Evolutionary conservation across 1,140 invertebrate species (phyloP), one percentile per base, ranked within the genome.

Genomic region (Aricia agestis): DNA sequence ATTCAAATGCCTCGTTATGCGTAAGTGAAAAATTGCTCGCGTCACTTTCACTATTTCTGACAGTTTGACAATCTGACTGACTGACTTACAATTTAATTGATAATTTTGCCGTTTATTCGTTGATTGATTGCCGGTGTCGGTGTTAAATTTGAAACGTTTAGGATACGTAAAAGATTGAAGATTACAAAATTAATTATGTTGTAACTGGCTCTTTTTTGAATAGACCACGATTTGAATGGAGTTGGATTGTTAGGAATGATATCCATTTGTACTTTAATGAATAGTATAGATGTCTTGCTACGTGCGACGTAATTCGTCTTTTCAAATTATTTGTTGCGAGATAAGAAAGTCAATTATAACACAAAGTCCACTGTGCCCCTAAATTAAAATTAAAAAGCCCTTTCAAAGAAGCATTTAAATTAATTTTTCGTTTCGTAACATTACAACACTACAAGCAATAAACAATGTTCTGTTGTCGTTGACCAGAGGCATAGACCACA

Each of bases 51-150:
- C 59, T 19, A 52, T 52, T 52, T 63, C 17, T 63, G 59, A 63
- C 59, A 63, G 59, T 63, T 63, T 63, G 59, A 59, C 58, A 18
- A 59, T 17, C 18, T 59, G 15, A 63, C 19, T 18, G 17, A n/a
- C 18, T 63, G 59, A 63, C 19, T 63, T 63, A 63, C 17, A 63
- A 63, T 63, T 63, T 63, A 63, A 63, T 63, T 63, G 59, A 63
- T 63, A 63, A 63, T 63, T 63, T 63, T 25, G 17, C 19, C 59
- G 59, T 63, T 63, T 63, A 25, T 63, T 19, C 6, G 59, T 25
- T 63, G 59, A 63, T 63, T 63, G 59, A 63, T 63, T 63, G 18
- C 59, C 17, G 19, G 18, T 63, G 19, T 63, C 59, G 7, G 45
- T 52, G 45, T 5, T 52, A 52, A 13, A 52, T 52, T 9, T 52